Percentiles rank a stretch among this genome's conserved stretches.
Evolutionary conservation across 1,140 invertebrate genomes (phyloP).

Genomic region (Cepaea nemoralis): DNA sequence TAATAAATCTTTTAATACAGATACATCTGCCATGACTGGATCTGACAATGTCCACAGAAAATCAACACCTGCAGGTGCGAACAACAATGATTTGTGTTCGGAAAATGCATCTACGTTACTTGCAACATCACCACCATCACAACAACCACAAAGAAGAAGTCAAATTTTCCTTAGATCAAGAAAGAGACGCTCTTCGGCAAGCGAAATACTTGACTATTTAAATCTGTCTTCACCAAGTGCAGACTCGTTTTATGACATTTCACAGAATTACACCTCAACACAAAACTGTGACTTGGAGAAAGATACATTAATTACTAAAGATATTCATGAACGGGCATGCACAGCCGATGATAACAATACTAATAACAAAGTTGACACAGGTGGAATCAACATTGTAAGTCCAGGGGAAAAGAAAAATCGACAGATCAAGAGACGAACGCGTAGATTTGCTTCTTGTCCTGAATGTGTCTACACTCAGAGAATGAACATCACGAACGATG

Average conservation of each 20-base stretch:
- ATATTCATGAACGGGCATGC: neutral
- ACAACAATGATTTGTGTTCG: neutral
- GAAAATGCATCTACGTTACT: neutral
- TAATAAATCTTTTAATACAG: neutral
- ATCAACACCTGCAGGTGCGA: neutral
- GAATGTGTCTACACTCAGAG: conserved; percentile 28
- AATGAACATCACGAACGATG: conserved; percentile 37
- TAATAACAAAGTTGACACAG: neutral
- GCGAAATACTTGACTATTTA: conserved; percentile 7
- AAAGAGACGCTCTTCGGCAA: conserved; percentile 22
- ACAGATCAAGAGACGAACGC: neutral
- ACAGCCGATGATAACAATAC: neutral
- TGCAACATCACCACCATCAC: neutral
- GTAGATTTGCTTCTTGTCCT: conserved; percentile 15
- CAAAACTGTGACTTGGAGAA: neutral
- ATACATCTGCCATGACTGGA: neutral
- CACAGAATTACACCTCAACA: too few relatives aligned
- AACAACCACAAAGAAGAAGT: too few relatives aligned
- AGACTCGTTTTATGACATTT: neutral
- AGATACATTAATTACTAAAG: neutral
- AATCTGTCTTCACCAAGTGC: neutral
- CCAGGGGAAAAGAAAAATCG: neutral
- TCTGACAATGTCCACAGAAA: neutral
- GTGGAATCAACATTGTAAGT: neutral
- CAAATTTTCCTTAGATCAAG: neutral